Conservation (phyloP, 2,797 vertebrate species). For the Leptoclinus maculatus region DNA sequence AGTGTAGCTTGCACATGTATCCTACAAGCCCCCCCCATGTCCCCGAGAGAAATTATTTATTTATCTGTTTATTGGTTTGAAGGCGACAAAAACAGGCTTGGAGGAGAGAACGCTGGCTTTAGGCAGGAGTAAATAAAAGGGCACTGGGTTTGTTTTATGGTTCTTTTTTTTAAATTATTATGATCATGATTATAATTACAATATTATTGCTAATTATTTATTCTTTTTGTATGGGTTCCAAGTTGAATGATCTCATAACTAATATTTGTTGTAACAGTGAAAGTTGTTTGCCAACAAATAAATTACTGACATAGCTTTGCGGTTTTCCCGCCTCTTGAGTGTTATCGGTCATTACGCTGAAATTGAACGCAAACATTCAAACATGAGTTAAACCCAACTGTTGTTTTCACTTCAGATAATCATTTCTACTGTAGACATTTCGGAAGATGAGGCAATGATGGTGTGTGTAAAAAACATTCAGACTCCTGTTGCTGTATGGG, state of each 20-base stretch:
- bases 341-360: slow-evolving; percentile 33
- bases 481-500: neutral
- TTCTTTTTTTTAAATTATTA: slow-evolving; percentile 82
- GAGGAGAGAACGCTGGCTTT: slow-evolving; percentile 66
- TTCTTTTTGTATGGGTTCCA: slow-evolving; percentile 99
- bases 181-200: slow-evolving; percentile 86
- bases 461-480: slow-evolving; percentile 1
- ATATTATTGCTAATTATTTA: slow-evolving; percentile 93
- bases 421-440: slow-evolving; percentile 14
- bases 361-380: slow-evolving; percentile 38
- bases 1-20: slow-evolving; percentile 84
- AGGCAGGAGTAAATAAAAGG: slow-evolving; percentile 73
- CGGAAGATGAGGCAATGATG: neutral
- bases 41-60: slow-evolving; percentile 90
- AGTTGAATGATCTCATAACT: slow-evolving; percentile 99
- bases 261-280: slow-evolving; percentile 99
- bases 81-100: slow-evolving; percentile 74
- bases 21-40: slow-evolving; percentile 69
- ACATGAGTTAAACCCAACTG: slow-evolving; percentile 2
- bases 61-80: slow-evolving; percentile 86
- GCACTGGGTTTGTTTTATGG: slow-evolving; percentile 83
- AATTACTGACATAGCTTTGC: slow-evolving; percentile 97
- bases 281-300: slow-evolving; percentile 99
- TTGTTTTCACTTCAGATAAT: slow-evolving; percentile 34
- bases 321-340: slow-evolving; percentile 64